Evolutionary conservation across 2,888 invertebrate genomes (phyloP), one percentile per base, ranked within the genome.

Genomic region (Acanthosepion lycidas): DNA sequence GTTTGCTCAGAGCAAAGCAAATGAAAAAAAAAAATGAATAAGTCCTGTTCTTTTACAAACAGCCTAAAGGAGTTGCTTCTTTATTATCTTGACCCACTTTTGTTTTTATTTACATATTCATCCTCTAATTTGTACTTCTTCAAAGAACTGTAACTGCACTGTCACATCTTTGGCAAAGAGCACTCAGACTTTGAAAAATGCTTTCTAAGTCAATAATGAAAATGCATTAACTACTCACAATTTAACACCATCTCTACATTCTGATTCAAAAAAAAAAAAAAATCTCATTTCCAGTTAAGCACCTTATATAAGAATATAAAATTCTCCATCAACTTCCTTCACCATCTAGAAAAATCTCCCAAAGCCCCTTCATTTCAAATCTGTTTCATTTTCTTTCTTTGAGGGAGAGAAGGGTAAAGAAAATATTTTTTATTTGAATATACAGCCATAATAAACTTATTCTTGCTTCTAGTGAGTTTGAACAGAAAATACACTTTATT

Each of bases 201-300:
- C 64, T 64, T 64, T 64, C 64, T 12, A 78, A 78, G n/a, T 78
- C 78, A 78, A 78, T 78, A 78, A 78, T 78, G n/a, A 78, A 78
- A 78, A n/a, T 78, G 78, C 78, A 78, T 78, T 78, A 78, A 78
- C n/a, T 5, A 33, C 78, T 78, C 78, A n/a, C 78, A n/a, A 78
- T 78, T 78, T 78, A 78, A 78, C 78, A n/a, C 78, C 78, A 33
- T 15, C 78, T 78, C 33, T 78, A 18, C n/a, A 33, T 59, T 59
- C 59, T 23, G n/a, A n/a, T 78, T 78, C 78, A 78, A n/a, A 78
- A n/a, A 78, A 78, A n/a, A 78, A n/a, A 42, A 42, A 42, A 42
- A 42, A 42, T 42, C 78, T 78, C 20, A 33, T n/a, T 78, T n/a
- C n/a, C n/a, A 33, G 33, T 78, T n/a, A 78, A 78, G 78, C 78